These are phyloP conservation scores for Lithobius niger DNA, from an alignment of 1,140 invertebrate genomes.

Conservation along the genomic window DNA sequence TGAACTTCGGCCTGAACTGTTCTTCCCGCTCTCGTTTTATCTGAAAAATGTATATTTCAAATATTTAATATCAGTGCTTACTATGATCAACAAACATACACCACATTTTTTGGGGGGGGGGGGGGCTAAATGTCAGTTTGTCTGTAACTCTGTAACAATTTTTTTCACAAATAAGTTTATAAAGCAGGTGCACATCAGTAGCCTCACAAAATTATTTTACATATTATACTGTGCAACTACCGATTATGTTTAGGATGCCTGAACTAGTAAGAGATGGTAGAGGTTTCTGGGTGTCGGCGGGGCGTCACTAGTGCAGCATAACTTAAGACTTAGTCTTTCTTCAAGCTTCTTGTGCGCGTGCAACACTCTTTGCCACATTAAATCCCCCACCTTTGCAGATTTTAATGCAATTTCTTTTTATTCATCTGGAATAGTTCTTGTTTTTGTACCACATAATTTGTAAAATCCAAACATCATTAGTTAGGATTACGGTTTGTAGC, in stretches of 20 bases:
- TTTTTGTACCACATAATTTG: too few species aligned
- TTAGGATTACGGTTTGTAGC: too few species aligned
- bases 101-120: too few species aligned
- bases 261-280: not conserved
- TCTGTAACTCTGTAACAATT: not conserved
- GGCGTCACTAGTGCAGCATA: not conserved
- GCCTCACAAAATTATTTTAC: not conserved
- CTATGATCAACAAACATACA: not conserved
- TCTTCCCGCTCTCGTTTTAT: constrained; percentile 56
- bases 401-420: too few species aligned
- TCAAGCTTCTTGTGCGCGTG: not conserved
- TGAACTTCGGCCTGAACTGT: constrained; percentile 55
- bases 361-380: not conserved
- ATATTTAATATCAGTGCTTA: not conserved
- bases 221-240: not conserved
- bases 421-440: not conserved
- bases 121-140: too few species aligned
- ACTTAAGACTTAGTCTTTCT: not conserved
- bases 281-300: not conserved
- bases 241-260: not conserved
- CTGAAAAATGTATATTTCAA: constrained; percentile 18
- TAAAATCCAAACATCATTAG: too few species aligned
- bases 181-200: not conserved
- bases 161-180: not conserved
- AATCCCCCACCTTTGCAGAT: not conserved